phyloP scores from a whole-genome alignment of 2,888 invertebrate genomes.

The Chrysolina haemoptera region DNA sequence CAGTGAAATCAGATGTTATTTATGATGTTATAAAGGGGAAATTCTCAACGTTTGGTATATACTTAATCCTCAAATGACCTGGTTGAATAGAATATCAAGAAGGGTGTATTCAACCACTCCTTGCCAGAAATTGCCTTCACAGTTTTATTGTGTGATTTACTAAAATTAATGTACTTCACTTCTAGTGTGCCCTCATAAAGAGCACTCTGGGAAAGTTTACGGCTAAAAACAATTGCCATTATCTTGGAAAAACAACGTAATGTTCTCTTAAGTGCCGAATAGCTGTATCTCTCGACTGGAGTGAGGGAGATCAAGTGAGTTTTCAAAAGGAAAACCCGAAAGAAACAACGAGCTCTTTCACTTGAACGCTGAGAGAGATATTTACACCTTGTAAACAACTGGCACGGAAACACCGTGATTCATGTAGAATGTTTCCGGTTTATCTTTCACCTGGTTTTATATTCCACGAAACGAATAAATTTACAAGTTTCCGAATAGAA shows the following conservation, averaged over 20 bases:
- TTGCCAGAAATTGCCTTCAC: neutral
- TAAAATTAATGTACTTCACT: conserved; percentile 36
- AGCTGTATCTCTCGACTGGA: conserved; percentile 37
- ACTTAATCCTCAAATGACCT: neutral
- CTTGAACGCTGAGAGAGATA: conserved; percentile 33
- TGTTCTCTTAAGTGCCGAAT: conserved; percentile 49
- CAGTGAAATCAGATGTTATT: no score
- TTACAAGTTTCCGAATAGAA: neutral
- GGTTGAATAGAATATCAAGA: neutral
- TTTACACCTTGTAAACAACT: conserved; percentile 42
- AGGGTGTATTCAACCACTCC: conserved; percentile 6
- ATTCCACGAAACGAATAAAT: conserved; percentile 28
- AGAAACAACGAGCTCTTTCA: conserved; percentile 29
- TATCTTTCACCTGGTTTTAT: conserved; percentile 37
- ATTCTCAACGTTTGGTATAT: no score
- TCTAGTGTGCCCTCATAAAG: conserved; percentile 39
- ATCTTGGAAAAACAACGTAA: conserved; percentile 50
- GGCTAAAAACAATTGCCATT: conserved; percentile 51
- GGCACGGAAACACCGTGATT: conserved; percentile 37
- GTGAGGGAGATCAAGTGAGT: conserved; percentile 28
- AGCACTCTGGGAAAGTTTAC: conserved; percentile 43
- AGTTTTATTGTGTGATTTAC: conserved; percentile 27
- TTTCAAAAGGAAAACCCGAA: conserved; percentile 27
- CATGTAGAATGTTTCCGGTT: conserved; percentile 35
- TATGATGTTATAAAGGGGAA: no score